A percentile compares a stretch with the other conserved stretches of the same genome.
These are phyloP conservation scores for Mohoua ochrocephala DNA, from an alignment of 2,113 vertebrate genomes.

Conservation along the genomic window DNA sequence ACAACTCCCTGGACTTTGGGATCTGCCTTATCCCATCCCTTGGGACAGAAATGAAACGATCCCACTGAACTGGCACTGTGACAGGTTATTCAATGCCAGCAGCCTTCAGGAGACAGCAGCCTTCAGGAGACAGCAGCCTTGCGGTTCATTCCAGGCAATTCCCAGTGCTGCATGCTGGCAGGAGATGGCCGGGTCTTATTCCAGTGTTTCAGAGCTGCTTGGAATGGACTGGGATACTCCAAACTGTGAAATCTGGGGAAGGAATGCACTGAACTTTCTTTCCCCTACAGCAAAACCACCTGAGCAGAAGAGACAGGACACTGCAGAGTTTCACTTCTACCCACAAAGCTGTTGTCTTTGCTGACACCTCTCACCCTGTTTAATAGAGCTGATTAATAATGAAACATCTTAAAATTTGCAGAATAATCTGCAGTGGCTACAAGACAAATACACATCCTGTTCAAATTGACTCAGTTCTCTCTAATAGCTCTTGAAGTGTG, in stretches of 20 bases:
- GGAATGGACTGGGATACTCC: background rate
- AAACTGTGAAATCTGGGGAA: background rate
- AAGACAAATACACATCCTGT: background rate
- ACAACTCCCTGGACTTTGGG: background rate
- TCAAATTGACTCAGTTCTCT: background rate
- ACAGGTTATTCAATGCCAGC: background rate
- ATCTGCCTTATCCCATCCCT: accelerated
- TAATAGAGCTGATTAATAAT: background rate
- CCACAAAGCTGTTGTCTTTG: background rate
- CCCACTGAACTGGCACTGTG: accelerated
- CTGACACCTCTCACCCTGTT: background rate
- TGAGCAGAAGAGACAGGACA: background rate
- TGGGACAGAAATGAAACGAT: background rate
- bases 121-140: background rate
- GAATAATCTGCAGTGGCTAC: background rate
- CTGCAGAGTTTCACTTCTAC: background rate
- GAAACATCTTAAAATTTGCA: background rate
- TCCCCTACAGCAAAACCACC: background rate
- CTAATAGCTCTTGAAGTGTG: background rate
- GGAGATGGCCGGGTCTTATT: background rate
- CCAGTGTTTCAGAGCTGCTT: background rate
- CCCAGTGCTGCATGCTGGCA: background rate
- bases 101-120: background rate
- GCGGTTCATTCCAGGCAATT: background rate
- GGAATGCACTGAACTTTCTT: background rate